A percentile compares a stretch with the other conserved stretches of the same genome.
phyloP scores from a whole-genome alignment of 2,113 vertebrate species.

The Caranx ignobilis region DNA sequence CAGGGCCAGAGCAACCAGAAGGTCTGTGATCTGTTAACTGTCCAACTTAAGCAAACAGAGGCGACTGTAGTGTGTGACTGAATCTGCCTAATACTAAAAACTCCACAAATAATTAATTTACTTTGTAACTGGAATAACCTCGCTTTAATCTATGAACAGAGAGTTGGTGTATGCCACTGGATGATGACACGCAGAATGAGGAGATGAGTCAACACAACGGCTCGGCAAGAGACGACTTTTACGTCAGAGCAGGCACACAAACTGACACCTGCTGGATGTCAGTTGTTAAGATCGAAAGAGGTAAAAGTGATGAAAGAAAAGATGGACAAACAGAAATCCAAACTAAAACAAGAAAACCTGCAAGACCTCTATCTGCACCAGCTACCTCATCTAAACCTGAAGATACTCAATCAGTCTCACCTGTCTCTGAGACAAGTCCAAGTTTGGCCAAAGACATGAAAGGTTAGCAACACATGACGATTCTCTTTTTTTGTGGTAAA shows the following conservation, averaged over 20 bases:
- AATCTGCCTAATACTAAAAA: neutral
- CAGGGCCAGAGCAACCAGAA: neutral
- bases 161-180: neutral
- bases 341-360: neutral
- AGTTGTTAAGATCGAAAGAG: neutral
- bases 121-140: neutral
- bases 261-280: rapidly evolving
- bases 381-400: neutral
- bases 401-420: too few relatives aligned
- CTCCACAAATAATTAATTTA: too few relatives aligned
- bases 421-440: neutral
- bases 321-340: neutral
- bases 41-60: neutral
- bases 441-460: neutral
- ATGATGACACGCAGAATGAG: neutral
- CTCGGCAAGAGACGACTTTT: rapidly evolving
- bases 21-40: conserved; percentile 16
- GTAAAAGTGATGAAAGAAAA: neutral
- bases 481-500: neutral
- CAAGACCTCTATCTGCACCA: neutral
- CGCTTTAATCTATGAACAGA: neutral
- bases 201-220: neutral
- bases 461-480: neutral
- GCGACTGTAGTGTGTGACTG: neutral
- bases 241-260: rapidly evolving